Conservation (phyloP, 1,140 invertebrate genomes). For the Hetaerina americana region DNA sequence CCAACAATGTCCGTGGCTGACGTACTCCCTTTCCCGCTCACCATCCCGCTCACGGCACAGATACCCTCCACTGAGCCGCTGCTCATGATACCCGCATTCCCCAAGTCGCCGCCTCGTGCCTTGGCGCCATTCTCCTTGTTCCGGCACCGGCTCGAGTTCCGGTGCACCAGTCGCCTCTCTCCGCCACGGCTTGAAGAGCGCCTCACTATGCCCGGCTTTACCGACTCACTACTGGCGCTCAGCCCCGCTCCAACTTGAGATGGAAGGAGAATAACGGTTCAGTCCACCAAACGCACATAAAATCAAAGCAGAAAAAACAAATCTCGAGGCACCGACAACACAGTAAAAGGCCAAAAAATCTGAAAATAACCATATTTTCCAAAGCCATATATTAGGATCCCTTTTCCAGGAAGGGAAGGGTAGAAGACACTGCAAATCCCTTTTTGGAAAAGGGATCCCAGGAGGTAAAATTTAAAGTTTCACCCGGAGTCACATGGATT, state of each 20-base stretch:
- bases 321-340: too few species aligned
- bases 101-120: conserved; percentile 5
- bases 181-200: conserved; percentile 51
- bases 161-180: conserved; percentile 24
- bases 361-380: too few species aligned
- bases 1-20: conserved; percentile 5
- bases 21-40: not conserved
- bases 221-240: conserved; percentile 52
- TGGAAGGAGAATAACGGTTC: conserved; percentile 11
- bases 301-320: too few species aligned
- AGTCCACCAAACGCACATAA: too few species aligned
- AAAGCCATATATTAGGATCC: too few species aligned
- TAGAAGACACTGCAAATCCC: not conserved
- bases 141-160: conserved; percentile 15
- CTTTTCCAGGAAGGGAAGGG: too few species aligned
- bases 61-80: conserved; percentile 11
- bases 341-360: too few species aligned
- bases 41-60: not conserved
- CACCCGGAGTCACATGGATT: too few species aligned
- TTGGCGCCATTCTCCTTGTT: conserved; percentile 27
- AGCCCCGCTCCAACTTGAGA: conserved; percentile 32
- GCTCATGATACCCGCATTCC: conserved; percentile 13
- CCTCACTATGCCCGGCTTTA: conserved; percentile 46
- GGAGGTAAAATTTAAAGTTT: not conserved
- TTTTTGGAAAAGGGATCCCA: not conserved